phyloP scores from a whole-genome alignment of 92 coral and sea anemone species.

The Blastomussa wellsi region DNA sequence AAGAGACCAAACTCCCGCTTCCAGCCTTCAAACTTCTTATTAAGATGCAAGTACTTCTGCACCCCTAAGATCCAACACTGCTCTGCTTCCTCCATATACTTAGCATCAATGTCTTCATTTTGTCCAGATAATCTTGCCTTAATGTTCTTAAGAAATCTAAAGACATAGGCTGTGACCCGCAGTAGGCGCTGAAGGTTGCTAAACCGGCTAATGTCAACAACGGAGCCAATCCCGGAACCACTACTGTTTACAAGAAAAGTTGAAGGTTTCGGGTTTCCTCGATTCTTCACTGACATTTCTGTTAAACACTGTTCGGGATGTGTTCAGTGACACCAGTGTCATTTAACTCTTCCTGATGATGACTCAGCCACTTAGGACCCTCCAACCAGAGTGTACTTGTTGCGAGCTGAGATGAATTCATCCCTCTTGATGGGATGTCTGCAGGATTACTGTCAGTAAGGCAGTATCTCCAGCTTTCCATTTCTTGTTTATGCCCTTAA shows the following conservation, averaged over 20 bases:
- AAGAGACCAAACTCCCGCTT: constrained; percentile 45
- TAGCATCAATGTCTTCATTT: not conserved
- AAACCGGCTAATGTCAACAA: constrained; percentile 26
- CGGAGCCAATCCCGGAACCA: not conserved
- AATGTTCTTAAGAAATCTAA: constrained; percentile 27
- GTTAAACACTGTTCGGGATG: constrained; percentile 32
- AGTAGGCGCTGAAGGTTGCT: constrained; percentile 36
- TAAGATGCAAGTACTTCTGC: constrained; percentile 21
- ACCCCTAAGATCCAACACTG: constrained; percentile 34
- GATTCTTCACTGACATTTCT: constrained; percentile 44
- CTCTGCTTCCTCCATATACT: constrained; percentile 30
- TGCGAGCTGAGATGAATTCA: constrained; percentile 23
- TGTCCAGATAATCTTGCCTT: constrained; percentile 18
- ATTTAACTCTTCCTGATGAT: not conserved
- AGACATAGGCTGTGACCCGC: constrained; percentile 38
- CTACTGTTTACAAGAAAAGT: constrained; percentile 9
- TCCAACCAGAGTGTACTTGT: constrained; percentile 14
- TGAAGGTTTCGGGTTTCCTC: constrained; percentile 15
- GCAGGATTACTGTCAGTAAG: constrained; percentile 35
- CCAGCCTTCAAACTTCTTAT: constrained; percentile 43
- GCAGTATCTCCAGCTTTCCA: constrained; percentile 43
- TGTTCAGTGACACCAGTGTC: not conserved
- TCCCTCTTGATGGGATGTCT: constrained; percentile 40
- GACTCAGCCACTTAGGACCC: constrained; percentile 37
- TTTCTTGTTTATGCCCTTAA: not conserved